These are phyloP conservation scores for Thyatira batis DNA, from an alignment of 2,888 invertebrate genomes.

Conservation along the genomic window DNA sequence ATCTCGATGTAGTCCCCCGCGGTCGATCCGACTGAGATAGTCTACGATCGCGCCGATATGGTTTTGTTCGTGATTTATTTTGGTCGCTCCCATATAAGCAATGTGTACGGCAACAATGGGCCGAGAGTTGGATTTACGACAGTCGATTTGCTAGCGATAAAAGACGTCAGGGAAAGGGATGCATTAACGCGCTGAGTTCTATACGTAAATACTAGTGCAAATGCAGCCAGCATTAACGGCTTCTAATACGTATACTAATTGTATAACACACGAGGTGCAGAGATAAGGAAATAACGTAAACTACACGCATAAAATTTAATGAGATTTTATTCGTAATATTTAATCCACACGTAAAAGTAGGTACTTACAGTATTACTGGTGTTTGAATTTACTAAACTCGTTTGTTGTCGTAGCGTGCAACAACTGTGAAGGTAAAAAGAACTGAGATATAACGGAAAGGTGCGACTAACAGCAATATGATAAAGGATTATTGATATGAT, in stretches of 20 bases:
- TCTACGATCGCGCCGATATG: constrained; percentile 77
- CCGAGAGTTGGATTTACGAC: constrained; percentile 73
- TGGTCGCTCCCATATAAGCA: constrained; percentile 77
- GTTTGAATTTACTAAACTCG: constrained; percentile 9
- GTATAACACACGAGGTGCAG: constrained; percentile 30
- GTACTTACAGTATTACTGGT: constrained; percentile 28
- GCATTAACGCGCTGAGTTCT: constrained; percentile 43
- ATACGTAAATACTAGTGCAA: constrained; percentile 4
- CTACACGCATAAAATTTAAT: constrained; percentile 59
- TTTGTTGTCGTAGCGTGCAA: neutral
- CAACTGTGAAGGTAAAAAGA: too few species aligned
- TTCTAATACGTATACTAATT: constrained; percentile 31
- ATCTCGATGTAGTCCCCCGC: constrained; percentile 64
- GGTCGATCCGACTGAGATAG: constrained; percentile 67
- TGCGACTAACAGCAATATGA: too few species aligned
- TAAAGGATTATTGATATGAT: too few species aligned
- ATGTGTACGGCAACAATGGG: constrained; percentile 75
- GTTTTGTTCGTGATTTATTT: constrained; percentile 80
- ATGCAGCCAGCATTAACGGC: constrained; percentile 4
- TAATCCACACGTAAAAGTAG: constrained; percentile 46
- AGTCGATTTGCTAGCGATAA: constrained; percentile 78
- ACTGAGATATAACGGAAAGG: too few species aligned
- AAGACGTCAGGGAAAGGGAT: constrained; percentile 60
- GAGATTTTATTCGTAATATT: constrained; percentile 50
- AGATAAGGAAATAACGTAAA: constrained; percentile 54